These are phyloP conservation scores for Verasper variegatus DNA, from an alignment of 2,113 vertebrate species.

Conservation along the genomic window DNA sequence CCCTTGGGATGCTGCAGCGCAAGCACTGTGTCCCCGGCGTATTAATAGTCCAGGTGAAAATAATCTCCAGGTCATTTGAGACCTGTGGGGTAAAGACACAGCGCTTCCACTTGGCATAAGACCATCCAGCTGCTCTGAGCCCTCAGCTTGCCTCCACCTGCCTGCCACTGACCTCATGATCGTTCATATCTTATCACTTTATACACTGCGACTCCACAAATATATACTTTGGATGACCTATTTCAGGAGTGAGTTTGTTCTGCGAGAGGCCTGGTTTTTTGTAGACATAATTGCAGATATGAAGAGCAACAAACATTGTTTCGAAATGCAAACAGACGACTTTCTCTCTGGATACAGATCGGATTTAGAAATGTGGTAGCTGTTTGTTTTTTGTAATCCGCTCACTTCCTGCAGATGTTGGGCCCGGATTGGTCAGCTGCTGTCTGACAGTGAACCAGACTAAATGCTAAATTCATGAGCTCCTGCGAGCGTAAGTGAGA, in stretches of 20 bases:
- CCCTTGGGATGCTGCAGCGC: conserved; percentile 15
- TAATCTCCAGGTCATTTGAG: conserved; percentile 48
- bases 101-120: not conserved
- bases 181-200: not conserved
- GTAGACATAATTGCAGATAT: not conserved
- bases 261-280: not conserved
- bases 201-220: conserved; percentile 3
- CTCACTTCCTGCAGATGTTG: not conserved
- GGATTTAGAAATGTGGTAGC: not conserved
- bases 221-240: conserved; percentile 17
- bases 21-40: conserved; percentile 9
- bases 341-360: too few relatives aligned
- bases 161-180: not conserved
- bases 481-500: not conserved
- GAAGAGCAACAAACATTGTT: not conserved
- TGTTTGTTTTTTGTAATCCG: conserved; percentile 13
- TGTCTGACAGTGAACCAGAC: not conserved
- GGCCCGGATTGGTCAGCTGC: conserved; percentile 2
- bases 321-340: not conserved
- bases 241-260: not conserved
- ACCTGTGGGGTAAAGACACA: not conserved
- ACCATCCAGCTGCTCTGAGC: not conserved
- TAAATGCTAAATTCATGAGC: conserved; percentile 50
- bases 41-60: conserved; percentile 67
- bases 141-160: not conserved